phyloP scores from a whole-genome alignment of 2,113 vertebrate genomes.

The Motacilla alba region DNA sequence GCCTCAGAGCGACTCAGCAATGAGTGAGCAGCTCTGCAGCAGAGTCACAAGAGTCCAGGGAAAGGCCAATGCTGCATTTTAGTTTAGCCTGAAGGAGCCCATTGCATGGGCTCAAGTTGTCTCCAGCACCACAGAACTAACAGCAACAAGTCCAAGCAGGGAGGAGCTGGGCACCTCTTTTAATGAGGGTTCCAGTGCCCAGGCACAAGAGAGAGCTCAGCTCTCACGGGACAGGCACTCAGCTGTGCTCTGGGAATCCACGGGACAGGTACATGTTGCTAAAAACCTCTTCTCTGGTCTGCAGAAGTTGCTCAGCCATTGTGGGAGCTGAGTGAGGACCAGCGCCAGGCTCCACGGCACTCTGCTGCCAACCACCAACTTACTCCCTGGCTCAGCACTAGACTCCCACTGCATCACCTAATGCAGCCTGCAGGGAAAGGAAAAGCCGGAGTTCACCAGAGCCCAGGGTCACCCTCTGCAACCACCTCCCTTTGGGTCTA shows the following conservation, averaged over 20 bases:
- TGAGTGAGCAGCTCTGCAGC: slow-evolving; percentile 44
- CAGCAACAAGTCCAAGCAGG: not conserved
- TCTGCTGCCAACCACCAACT: slow-evolving; percentile 7
- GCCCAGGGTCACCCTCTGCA: not conserved
- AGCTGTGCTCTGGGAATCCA: not conserved
- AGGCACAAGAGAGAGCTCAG: not conserved
- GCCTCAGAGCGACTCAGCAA: not conserved
- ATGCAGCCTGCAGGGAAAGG: slow-evolving; percentile 31
- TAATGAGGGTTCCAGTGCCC: not conserved
- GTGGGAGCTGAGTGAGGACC: not conserved
- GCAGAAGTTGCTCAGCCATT: slow-evolving; percentile 42
- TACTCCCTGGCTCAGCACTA: slow-evolving; percentile 60
- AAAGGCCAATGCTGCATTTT: slow-evolving; percentile 4
- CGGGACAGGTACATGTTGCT: not conserved
- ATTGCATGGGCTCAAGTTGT: not conserved
- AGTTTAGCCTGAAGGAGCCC: not conserved
- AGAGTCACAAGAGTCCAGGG: not conserved
- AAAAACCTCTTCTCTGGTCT: not conserved
- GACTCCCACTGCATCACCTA: slow-evolving; percentile 44
- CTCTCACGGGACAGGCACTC: not conserved
- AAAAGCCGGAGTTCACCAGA: slow-evolving; percentile 37
- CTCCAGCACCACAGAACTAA: not conserved
- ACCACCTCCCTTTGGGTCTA: not conserved
- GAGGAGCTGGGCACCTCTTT: not conserved
- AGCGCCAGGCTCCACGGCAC: not conserved